These are phyloP conservation scores for Ischnus inquisitorius DNA, from an alignment of 2,888 invertebrate genomes.

Conservation along the genomic window DNA sequence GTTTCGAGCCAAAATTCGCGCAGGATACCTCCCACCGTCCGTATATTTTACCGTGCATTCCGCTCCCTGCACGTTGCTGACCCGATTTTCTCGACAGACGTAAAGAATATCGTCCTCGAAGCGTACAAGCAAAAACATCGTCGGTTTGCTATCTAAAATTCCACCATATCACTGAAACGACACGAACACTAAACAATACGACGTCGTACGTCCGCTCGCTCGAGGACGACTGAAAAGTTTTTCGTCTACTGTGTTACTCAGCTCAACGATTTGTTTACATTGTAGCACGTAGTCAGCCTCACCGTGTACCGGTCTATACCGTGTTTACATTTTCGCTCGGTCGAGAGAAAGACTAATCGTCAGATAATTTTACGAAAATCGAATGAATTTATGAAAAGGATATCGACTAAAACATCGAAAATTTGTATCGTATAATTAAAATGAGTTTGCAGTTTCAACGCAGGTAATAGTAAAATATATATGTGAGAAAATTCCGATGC, in stretches of 20 bases:
- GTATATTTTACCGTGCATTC: slow-evolving; percentile 19
- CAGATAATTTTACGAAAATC: not conserved
- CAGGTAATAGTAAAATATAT: not conserved
- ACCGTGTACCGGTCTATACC: not conserved
- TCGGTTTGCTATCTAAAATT: not conserved
- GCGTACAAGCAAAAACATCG: slow-evolving; percentile 3
- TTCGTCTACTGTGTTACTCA: not conserved
- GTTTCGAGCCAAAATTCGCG: slow-evolving; percentile 27
- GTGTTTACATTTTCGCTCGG: not conserved
- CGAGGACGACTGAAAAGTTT: not conserved
- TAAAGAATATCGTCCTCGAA: slow-evolving; percentile 10
- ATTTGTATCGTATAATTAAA: not conserved
- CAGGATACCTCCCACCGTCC: slow-evolving; percentile 26
- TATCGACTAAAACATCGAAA: not conserved
- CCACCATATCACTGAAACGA: not conserved
- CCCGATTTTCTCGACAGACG: slow-evolving; percentile 16
- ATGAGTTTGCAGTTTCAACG: not conserved
- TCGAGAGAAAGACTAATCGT: not conserved
- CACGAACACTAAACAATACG: too few species aligned
- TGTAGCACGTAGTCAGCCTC: not conserved
- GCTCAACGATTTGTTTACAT: not conserved
- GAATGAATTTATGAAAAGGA: not conserved
- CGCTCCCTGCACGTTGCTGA: not conserved
- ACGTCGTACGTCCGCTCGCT: not conserved
- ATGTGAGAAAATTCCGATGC: too few species aligned